Percentiles rank a stretch among this genome's conserved stretches.
These are phyloP conservation scores for Boloria selene DNA, from an alignment of 2,888 invertebrate genomes.

Conservation along the genomic window DNA sequence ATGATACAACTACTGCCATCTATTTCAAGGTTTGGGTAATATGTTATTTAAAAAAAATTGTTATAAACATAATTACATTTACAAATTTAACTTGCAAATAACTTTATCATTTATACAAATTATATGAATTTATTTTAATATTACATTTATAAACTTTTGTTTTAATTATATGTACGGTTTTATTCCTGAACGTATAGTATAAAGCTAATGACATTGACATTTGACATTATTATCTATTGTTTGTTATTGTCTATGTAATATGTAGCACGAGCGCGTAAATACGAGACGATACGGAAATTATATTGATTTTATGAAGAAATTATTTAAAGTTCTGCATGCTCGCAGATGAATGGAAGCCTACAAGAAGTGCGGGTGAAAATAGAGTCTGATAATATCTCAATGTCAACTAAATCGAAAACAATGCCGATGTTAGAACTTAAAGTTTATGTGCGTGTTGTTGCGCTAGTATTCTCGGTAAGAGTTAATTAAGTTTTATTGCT, in stretches of 20 bases:
- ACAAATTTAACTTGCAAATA: too few relatives aligned
- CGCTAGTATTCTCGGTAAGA: slow-evolving; percentile 72
- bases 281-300: slow-evolving; percentile 42
- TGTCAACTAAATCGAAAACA: slow-evolving; percentile 68
- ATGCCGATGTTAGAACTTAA: slow-evolving; percentile 70
- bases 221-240: not conserved
- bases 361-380: slow-evolving; percentile 23
- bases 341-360: slow-evolving; percentile 27
- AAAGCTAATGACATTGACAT: slow-evolving; percentile 32
- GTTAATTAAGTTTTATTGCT: slow-evolving; percentile 21
- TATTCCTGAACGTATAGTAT: slow-evolving; percentile 12
- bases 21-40: too few relatives aligned
- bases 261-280: slow-evolving; percentile 51
- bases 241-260: slow-evolving; percentile 23
- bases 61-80: too few relatives aligned
- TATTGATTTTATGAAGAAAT: slow-evolving; percentile 43
- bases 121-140: not conserved
- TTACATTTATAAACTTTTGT: not conserved
- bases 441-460: slow-evolving; percentile 69
- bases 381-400: slow-evolving; percentile 43
- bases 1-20: too few relatives aligned
- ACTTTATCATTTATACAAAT: too few relatives aligned
- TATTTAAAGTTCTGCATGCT: slow-evolving; percentile 26
- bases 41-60: too few relatives aligned
- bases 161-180: not conserved